Percentiles rank a stretch among this genome's conserved stretches.
Evolutionary conservation across 1,140 invertebrate species (phyloP).

Genomic region (Watersipora subatra): DNA sequence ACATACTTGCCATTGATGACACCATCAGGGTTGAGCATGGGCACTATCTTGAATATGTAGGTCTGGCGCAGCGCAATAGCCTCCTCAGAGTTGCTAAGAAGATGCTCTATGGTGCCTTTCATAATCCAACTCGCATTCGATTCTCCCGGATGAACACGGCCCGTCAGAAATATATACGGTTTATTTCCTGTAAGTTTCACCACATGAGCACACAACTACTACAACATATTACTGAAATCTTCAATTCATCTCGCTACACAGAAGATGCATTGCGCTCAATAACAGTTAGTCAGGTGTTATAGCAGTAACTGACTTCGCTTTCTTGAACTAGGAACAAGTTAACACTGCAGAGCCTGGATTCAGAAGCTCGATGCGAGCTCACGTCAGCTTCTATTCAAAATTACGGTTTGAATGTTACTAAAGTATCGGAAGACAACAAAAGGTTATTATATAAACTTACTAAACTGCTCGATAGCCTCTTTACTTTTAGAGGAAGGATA

Average conservation of each 20-base stretch:
- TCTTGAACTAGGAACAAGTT: too few species aligned
- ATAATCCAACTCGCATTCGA: conserved; percentile 79
- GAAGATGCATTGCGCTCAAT: too few species aligned
- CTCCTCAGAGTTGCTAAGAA: conserved; percentile 50
- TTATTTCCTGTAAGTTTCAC: conserved; percentile 21
- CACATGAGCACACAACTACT: too few species aligned
- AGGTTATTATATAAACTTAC: too few species aligned
- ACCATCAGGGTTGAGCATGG: conserved; percentile 88
- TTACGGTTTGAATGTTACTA: too few species aligned
- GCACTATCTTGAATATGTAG: conserved; percentile 76
- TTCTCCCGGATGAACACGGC: conserved; percentile 75
- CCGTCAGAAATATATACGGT: conserved; percentile 54
- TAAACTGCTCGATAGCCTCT: conserved; percentile 25
- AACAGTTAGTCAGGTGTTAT: too few species aligned
- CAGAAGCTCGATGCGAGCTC: too few species aligned
- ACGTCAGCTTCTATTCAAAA: too few species aligned
- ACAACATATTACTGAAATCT: conserved; percentile 7
- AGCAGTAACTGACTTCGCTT: too few species aligned
- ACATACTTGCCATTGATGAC: conserved; percentile 70
- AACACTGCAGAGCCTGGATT: too few species aligned
- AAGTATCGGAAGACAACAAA: too few species aligned
- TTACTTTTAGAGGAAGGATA: conserved; percentile 35
- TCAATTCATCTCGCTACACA: conserved; percentile 10
- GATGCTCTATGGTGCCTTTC: conserved; percentile 60
- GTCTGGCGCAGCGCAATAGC: conserved; percentile 52